phyloP scores from a whole-genome alignment of 1,140 invertebrate species.

The Drosophila bocqueti region DNA sequence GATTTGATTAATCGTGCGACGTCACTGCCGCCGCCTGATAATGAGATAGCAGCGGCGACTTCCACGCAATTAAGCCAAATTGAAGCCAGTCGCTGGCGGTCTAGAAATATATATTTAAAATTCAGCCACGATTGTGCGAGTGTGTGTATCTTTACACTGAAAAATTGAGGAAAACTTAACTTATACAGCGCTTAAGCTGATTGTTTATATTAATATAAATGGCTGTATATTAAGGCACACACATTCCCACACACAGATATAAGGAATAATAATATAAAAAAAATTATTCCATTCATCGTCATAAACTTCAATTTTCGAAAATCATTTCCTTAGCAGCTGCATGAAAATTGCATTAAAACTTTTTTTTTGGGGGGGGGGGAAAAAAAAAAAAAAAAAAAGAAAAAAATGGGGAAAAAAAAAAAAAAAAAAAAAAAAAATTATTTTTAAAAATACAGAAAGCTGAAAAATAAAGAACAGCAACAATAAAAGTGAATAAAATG shows the following conservation, averaged over 20 bases:
- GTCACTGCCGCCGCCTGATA: slow-evolving; percentile 63
- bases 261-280: slow-evolving; percentile 54
- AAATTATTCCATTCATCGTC: slow-evolving; percentile 82
- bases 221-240: slow-evolving; percentile 58
- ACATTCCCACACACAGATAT: slow-evolving; percentile 15
- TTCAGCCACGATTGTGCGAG: neutral
- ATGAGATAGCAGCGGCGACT: slow-evolving; percentile 66
- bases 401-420: too few species aligned
- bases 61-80: slow-evolving; percentile 76
- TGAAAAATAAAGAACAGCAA: slow-evolving; percentile 50
- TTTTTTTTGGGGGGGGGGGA: too few species aligned
- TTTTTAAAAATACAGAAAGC: slow-evolving; percentile 54
- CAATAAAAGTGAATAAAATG: slow-evolving; percentile 68
- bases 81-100: slow-evolving; percentile 19
- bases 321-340: slow-evolving; percentile 84
- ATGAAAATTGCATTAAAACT: too few species aligned
- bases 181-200: slow-evolving; percentile 63
- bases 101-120: slow-evolving; percentile 44
- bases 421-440: too few species aligned
- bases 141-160: neutral
- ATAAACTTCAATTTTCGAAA: slow-evolving; percentile 85
- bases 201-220: slow-evolving; percentile 82
- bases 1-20: slow-evolving; percentile 81
- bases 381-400: too few species aligned
- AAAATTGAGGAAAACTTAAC: slow-evolving; percentile 57